These are phyloP conservation scores for Paedocypris sp. DNA, from an alignment of 2,113 vertebrate genomes.

Conservation along the genomic window DNA sequence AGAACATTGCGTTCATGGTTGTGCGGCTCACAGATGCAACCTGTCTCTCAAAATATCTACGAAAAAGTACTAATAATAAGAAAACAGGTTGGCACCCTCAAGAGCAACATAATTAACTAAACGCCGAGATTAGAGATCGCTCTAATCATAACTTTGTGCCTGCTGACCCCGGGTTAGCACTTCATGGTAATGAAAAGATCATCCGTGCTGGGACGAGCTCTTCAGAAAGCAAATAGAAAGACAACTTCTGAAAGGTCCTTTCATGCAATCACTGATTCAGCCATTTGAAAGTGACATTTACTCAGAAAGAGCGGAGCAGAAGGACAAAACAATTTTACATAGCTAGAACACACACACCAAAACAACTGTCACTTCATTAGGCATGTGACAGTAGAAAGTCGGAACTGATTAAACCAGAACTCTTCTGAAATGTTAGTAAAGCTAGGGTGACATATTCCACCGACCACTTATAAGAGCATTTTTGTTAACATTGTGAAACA, in stretches of 20 bases:
- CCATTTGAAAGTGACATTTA: slow-evolving; percentile 49
- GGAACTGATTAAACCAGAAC: slow-evolving; percentile 17
- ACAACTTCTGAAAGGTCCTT: slow-evolving; percentile 39
- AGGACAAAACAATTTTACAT: slow-evolving; percentile 21
- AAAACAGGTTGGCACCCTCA: slow-evolving; percentile 2
- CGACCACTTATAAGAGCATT: neutral
- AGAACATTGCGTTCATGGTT: slow-evolving; percentile 12
- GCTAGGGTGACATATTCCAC: slow-evolving; percentile 12
- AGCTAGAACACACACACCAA: slow-evolving; percentile 24
- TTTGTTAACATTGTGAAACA: neutral
- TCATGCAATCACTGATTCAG: slow-evolving; percentile 45
- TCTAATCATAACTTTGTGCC: slow-evolving; percentile 37
- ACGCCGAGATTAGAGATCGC: slow-evolving; percentile 31
- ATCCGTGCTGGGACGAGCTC: slow-evolving; percentile 24
- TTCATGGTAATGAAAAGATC: slow-evolving; percentile 37
- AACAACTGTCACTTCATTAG: slow-evolving; percentile 46
- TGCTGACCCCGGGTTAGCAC: slow-evolving; percentile 28
- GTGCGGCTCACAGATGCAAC: slow-evolving; percentile 4
- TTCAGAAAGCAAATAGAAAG: slow-evolving; percentile 30
- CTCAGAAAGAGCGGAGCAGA: slow-evolving; percentile 31
- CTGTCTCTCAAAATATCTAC: neutral
- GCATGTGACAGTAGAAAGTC: slow-evolving; percentile 18
- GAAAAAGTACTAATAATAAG: no score
- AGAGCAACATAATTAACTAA: slow-evolving; percentile 33
- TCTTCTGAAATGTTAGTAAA: slow-evolving; percentile 8